Evolutionary conservation across 1,140 invertebrate genomes (phyloP).

Genomic region (Musca vetustissima): DNA sequence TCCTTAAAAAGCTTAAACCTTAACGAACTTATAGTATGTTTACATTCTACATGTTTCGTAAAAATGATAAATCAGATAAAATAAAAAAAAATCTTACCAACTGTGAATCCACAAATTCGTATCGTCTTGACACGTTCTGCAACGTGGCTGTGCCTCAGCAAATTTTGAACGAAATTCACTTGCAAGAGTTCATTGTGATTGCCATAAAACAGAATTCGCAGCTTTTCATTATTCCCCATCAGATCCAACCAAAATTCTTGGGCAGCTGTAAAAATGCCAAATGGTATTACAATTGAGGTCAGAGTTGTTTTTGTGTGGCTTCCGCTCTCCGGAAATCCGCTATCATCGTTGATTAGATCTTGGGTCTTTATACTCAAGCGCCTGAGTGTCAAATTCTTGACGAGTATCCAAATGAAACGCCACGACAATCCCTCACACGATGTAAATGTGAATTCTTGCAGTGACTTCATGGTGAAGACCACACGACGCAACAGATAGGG

Average conservation of each 20-base stretch:
- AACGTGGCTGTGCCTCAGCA: neutral
- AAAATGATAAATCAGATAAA: no score
- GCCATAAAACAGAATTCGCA: neutral
- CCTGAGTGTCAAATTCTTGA: neutral
- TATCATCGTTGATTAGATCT: neutral
- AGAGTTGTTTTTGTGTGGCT: neutral
- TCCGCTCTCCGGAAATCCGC: neutral
- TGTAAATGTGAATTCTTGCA: neutral
- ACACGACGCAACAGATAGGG: neutral
- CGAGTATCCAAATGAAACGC: slow-evolving; percentile 5
- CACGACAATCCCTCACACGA: neutral
- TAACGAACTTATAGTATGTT: no score
- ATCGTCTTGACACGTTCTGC: neutral
- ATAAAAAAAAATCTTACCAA: neutral
- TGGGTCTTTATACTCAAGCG: neutral
- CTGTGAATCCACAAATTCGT: neutral
- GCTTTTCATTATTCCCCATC: neutral
- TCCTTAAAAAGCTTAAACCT: no score
- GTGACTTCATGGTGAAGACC: slow-evolving; percentile 1
- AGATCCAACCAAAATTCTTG: slow-evolving; percentile 3
- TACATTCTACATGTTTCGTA: no score
- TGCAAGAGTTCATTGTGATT: neutral
- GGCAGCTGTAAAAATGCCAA: neutral
- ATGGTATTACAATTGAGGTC: neutral
- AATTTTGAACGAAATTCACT: neutral